These are phyloP conservation scores for Boleophthalmus pectinirostris DNA, from an alignment of 2,113 vertebrate species.

Conservation along the genomic window DNA sequence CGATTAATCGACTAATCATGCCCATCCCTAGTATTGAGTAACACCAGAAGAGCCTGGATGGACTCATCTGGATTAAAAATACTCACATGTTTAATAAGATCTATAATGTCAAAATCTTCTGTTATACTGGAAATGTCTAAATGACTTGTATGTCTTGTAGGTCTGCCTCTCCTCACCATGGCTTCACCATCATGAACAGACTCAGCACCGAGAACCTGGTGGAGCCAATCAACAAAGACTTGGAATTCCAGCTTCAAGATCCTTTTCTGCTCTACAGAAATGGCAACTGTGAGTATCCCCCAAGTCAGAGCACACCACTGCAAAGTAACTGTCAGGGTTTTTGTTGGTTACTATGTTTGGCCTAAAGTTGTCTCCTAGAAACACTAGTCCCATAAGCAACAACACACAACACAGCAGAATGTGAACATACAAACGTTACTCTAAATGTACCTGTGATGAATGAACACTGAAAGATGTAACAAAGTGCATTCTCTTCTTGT, in stretches of 20 bases:
- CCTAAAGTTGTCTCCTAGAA: neutral
- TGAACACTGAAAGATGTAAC: no score
- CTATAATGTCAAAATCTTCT: neutral
- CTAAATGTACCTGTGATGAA: neutral
- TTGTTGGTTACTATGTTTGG: neutral
- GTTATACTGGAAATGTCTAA: no score
- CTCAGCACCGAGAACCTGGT: slow-evolving; percentile 94
- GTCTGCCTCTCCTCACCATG: slow-evolving; percentile 93
- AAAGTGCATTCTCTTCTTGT: no score
- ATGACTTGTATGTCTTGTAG: slow-evolving; percentile 61
- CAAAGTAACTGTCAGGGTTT: neutral
- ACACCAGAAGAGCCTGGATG: no score
- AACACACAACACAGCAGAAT: neutral
- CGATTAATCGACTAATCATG: no score
- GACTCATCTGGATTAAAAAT: no score
- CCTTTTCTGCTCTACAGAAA: slow-evolving; percentile 98
- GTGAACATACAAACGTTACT: no score
- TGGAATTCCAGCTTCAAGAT: slow-evolving; percentile 97
- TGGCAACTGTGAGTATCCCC: slow-evolving; percentile 78
- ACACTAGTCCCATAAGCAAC: neutral
- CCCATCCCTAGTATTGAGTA: no score
- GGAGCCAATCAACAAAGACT: slow-evolving; percentile 97
- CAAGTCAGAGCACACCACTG: neutral
- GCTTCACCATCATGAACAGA: slow-evolving; percentile 98
- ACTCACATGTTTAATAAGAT: no score